These are phyloP conservation scores for Petroica traversi DNA, from an alignment of 2,113 vertebrate species.

Conservation along the genomic window DNA sequence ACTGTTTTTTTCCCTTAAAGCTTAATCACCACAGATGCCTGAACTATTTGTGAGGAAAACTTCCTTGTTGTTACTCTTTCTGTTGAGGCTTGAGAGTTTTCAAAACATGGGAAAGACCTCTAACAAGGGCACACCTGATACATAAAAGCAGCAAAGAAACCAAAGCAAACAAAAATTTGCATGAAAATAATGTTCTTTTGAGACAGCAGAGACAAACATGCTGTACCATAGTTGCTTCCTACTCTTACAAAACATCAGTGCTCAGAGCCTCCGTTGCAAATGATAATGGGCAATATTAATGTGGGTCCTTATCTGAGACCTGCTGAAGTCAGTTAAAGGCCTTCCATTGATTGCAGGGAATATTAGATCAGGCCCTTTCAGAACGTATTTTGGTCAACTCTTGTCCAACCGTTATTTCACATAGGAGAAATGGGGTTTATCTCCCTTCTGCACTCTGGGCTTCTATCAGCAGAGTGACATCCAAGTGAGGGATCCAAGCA, in stretches of 20 bases:
- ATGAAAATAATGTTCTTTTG: neutral
- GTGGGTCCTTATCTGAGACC: conserved; percentile 40
- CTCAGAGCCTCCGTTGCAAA: neutral
- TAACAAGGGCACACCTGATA: neutral
- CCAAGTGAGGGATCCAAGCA: conserved; percentile 24
- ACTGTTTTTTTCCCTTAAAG: neutral
- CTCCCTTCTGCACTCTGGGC: conserved; percentile 34
- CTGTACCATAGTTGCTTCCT: neutral
- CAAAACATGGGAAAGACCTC: neutral
- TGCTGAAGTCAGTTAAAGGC: conserved; percentile 53
- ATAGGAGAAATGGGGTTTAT: conserved; percentile 43
- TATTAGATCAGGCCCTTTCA: conserved; percentile 50
- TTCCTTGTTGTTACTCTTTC: neutral
- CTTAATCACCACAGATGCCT: neutral
- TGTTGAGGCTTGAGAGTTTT: neutral
- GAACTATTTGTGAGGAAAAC: neutral
- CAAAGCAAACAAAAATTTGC: neutral
- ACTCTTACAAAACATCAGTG: neutral
- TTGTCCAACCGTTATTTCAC: conserved; percentile 52
- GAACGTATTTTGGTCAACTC: conserved; percentile 16
- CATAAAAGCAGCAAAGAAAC: neutral
- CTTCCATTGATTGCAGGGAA: conserved; percentile 30
- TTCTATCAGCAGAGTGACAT: conserved; percentile 49
- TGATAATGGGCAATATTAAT: conserved; percentile 18
- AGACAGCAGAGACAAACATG: neutral